Evolutionary conservation across 2,888 invertebrate species (phyloP).

Genomic region (Lymantria dispar): DNA sequence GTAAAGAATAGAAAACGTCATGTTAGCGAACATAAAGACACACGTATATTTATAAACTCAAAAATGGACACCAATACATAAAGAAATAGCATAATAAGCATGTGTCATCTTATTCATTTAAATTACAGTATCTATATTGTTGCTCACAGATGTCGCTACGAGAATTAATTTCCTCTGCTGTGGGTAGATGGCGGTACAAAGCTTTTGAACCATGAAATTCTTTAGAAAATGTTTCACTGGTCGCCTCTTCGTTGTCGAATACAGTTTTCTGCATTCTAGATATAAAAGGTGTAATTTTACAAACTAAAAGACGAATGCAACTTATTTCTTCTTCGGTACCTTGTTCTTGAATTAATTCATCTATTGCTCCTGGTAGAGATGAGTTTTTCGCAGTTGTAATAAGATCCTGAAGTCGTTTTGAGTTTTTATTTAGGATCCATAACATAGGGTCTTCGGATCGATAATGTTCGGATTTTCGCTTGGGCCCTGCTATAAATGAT

Average conservation of each 20-base stretch:
- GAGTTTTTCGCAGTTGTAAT: slow-evolving; percentile 83
- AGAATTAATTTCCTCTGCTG: slow-evolving; percentile 80
- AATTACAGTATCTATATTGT: slow-evolving; percentile 77
- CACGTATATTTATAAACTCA: too few species aligned
- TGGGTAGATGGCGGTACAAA: slow-evolving; percentile 85
- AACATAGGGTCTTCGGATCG: slow-evolving; percentile 57
- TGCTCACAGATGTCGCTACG: slow-evolving; percentile 85
- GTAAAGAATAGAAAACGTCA: too few species aligned
- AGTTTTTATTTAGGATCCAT: slow-evolving; percentile 85
- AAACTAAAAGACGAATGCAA: slow-evolving; percentile 87
- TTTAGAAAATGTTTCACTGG: slow-evolving; percentile 40
- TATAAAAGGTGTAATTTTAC: slow-evolving; percentile 90
- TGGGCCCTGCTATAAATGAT: slow-evolving; percentile 73
- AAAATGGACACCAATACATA: too few species aligned
- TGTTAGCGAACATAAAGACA: too few species aligned
- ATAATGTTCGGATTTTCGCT: slow-evolving; percentile 41
- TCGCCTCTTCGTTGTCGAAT: slow-evolving; percentile 62
- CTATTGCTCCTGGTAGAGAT: slow-evolving; percentile 83
- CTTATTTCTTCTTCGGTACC: slow-evolving; percentile 83
- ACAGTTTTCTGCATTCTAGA: slow-evolving; percentile 89
- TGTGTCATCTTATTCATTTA: slow-evolving; percentile 48
- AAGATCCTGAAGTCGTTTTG: slow-evolving; percentile 79
- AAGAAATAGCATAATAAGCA: too few species aligned
- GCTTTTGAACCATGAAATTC: slow-evolving; percentile 55
- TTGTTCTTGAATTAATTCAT: slow-evolving; percentile 81